Evolutionary conservation across 2,797 vertebrate genomes (phyloP).

Genomic region (Carapus acus): DNA sequence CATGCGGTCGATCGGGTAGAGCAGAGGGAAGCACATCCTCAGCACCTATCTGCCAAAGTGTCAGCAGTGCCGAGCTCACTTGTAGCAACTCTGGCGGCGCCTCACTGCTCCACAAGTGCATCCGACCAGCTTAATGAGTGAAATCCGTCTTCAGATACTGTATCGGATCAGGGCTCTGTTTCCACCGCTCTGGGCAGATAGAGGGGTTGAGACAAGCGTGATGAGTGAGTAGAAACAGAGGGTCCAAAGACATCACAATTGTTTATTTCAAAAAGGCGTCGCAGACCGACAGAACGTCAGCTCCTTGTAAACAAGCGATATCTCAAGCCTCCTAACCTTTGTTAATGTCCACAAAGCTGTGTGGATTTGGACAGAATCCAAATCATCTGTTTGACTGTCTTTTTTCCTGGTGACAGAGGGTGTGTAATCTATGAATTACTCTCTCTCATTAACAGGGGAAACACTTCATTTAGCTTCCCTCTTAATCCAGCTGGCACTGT

Average conservation of each 20-base stretch:
- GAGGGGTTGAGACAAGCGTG: conserved; percentile 2
- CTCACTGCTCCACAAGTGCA: background rate
- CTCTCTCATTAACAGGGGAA: too few relatives aligned
- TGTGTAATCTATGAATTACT: too few relatives aligned
- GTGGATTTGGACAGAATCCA: conserved; percentile 52
- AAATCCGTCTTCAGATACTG: background rate
- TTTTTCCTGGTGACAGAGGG: too few relatives aligned
- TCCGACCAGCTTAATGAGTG: background rate
- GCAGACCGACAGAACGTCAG: too few relatives aligned
- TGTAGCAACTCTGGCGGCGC: too few relatives aligned
- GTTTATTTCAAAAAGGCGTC: too few relatives aligned
- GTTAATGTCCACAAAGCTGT: conserved; percentile 54
- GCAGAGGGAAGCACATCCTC: background rate
- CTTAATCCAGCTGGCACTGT: too few relatives aligned
- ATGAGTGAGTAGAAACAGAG: too few relatives aligned
- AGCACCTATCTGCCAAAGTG: background rate
- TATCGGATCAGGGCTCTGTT: background rate
- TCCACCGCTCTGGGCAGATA: conserved; percentile 1
- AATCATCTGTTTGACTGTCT: conserved; percentile 32
- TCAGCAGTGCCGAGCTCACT: background rate
- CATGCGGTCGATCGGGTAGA: conserved; percentile 2
- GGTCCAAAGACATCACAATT: too few relatives aligned
- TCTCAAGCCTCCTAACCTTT: too few relatives aligned
- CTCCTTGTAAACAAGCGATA: too few relatives aligned
- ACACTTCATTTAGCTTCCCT: too few relatives aligned